These are phyloP conservation scores for Acanthiza pusilla DNA, from an alignment of 2,797 vertebrate species.

Conservation along the genomic window DNA sequence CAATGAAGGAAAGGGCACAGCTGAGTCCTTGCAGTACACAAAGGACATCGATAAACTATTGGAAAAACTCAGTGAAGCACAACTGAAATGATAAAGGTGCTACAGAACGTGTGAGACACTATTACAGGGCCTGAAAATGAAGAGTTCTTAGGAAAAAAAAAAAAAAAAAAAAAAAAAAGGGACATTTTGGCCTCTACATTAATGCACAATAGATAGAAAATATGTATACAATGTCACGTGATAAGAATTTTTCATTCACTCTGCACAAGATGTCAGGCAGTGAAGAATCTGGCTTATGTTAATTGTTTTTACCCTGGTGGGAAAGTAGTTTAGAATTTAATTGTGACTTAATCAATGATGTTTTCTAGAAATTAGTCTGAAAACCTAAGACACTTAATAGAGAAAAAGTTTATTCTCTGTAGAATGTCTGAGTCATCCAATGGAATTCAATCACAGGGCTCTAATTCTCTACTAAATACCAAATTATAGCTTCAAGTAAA, in stretches of 20 bases:
- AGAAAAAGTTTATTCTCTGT: neutral
- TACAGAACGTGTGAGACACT: neutral
- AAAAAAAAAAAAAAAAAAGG: neutral
- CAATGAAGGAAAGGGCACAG: neutral
- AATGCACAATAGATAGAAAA: neutral
- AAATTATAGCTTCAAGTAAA: neutral
- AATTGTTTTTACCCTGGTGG: neutral
- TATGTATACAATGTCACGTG: neutral
- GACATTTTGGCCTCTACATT: neutral
- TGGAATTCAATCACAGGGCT: neutral
- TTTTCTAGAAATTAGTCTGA: neutral
- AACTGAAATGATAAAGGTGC: neutral
- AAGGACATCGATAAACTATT: neutral
- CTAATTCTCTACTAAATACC: neutral
- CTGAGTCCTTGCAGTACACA: neutral
- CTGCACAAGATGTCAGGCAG: neutral
- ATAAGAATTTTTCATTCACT: neutral
- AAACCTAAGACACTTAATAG: neutral
- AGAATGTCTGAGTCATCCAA: neutral
- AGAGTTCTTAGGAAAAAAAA: neutral
- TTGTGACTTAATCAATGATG: neutral
- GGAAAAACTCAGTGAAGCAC: neutral
- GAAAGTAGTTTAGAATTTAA: conserved; percentile 7
- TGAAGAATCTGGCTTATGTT: neutral
- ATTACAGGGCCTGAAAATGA: neutral